Percentiles rank a stretch among this genome's conserved stretches.
Conservation (phyloP, 1,140 invertebrate species). For the Platorchestia sp. region DNA sequence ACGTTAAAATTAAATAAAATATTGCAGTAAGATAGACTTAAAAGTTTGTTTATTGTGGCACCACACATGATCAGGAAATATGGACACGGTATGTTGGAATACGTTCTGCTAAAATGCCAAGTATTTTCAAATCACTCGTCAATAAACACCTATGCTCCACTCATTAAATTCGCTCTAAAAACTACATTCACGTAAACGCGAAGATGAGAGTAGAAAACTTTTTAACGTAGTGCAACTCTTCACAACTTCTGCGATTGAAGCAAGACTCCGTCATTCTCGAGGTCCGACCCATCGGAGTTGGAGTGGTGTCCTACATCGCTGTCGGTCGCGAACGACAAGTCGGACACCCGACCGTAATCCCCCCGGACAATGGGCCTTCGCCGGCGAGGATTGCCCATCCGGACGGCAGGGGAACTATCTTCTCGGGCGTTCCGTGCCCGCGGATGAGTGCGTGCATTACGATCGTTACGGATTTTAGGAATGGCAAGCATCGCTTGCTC, state of each 20-base stretch:
- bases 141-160: background rate
- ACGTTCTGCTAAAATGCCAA: background rate
- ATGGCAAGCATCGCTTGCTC: background rate
- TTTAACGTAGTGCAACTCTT: background rate
- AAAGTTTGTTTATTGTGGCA: background rate
- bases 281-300: background rate
- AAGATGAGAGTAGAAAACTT: background rate
- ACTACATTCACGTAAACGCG: background rate
- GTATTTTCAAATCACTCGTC: background rate
- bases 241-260: background rate
- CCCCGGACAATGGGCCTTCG: constrained; percentile 3
- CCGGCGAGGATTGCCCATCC: constrained; percentile 21
- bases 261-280: background rate
- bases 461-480: constrained; percentile 17
- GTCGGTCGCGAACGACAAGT: constrained; percentile 47
- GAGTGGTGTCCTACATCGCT: background rate
- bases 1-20: background rate
- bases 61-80: background rate
- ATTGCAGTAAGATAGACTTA: background rate
- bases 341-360: constrained; percentile 27
- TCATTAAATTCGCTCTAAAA: background rate
- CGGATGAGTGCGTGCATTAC: background rate
- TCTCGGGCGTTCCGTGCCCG: background rate
- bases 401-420: background rate
- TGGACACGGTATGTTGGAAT: background rate